phyloP scores from a whole-genome alignment of 2,113 vertebrate genomes.

The Amblyornis subalaris region DNA sequence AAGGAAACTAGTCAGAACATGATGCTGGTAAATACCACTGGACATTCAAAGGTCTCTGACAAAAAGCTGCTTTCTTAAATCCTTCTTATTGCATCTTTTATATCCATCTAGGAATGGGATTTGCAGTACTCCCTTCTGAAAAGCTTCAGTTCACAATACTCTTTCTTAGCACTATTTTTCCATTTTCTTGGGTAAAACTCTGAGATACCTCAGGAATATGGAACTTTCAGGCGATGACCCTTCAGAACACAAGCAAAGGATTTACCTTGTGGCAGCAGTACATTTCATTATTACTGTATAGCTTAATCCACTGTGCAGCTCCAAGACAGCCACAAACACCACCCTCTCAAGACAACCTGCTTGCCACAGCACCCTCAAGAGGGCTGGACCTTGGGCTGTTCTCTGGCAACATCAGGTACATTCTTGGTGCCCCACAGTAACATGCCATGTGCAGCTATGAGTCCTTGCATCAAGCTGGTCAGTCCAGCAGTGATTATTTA shows the following conservation, averaged over 20 bases:
- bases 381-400: background rate
- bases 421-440: background rate
- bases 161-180: background rate
- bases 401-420: background rate
- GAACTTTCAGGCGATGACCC: background rate
- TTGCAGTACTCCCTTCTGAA: background rate
- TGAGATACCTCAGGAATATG: background rate
- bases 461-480: background rate
- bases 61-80: slow-evolving; percentile 42
- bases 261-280: background rate
- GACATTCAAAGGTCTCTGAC: slow-evolving; percentile 28
- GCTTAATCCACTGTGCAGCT: background rate
- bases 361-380: background rate
- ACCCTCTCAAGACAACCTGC: background rate
- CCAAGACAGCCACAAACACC: background rate
- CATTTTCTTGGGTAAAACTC: background rate
- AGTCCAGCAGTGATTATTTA: background rate
- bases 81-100: slow-evolving; percentile 24
- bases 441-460: rapidly evolving
- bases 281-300: background rate
- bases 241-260: background rate
- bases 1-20: background rate
- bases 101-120: slow-evolving; percentile 13
- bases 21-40: slow-evolving; percentile 16
- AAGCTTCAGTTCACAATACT: background rate